phyloP scores from a whole-genome alignment of 2,888 invertebrate species.

The Amiota mariae region DNA sequence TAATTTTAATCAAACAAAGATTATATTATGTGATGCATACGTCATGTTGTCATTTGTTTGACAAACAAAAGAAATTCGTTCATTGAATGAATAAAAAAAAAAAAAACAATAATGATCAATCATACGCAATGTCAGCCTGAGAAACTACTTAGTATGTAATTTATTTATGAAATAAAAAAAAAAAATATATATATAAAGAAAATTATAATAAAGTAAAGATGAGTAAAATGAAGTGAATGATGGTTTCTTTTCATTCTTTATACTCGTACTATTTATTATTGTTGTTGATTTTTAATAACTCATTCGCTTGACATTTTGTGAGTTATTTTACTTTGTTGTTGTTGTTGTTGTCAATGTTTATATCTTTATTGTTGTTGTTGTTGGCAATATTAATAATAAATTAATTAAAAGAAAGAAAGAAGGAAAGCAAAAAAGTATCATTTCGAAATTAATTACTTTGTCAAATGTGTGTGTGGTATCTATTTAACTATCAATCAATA shows the following conservation, averaged over 20 bases:
- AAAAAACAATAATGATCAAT: conserved; percentile 50
- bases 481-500: too few species aligned
- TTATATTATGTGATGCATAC: too few species aligned
- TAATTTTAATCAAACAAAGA: too few species aligned
- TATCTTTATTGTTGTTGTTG: conserved; percentile 16
- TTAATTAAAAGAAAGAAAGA: not conserved
- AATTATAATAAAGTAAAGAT: not conserved
- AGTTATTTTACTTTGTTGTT: conserved; percentile 33
- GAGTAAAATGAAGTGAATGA: conserved; percentile 5
- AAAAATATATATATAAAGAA: not conserved
- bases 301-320: conserved; percentile 46
- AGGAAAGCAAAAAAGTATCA: conserved; percentile 39
- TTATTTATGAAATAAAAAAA: not conserved
- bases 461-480: conserved; percentile 35
- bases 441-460: conserved; percentile 57
- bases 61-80: conserved; percentile 30
- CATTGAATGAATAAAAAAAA: conserved; percentile 6
- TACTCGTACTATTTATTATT: too few species aligned
- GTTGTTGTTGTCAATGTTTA: not conserved
- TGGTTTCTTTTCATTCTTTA: not conserved
- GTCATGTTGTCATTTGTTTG: too few species aligned
- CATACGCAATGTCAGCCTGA: conserved; percentile 52
- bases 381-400: not conserved
- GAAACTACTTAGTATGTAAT: not conserved
- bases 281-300: conserved; percentile 56